Evolutionary conservation across 2,888 invertebrate species (phyloP).

Genomic region (Hyppa rectilinea): DNA sequence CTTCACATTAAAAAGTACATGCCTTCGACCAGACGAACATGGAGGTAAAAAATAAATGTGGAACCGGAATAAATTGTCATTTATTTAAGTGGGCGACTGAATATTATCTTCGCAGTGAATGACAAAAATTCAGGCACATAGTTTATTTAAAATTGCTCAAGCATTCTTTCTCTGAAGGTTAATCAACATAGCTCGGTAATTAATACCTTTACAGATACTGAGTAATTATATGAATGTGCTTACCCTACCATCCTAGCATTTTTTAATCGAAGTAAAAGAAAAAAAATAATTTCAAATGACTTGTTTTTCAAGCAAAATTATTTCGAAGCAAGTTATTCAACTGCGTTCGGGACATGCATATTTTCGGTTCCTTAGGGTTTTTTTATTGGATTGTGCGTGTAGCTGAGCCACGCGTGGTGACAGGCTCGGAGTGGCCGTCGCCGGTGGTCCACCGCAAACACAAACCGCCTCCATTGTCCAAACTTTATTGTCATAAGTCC

Average conservation of each 20-base stretch:
- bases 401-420: conserved; percentile 61
- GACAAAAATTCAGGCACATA: conserved; percentile 42
- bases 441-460: conserved; percentile 87
- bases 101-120: conserved; percentile 43
- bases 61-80: conserved; percentile 53
- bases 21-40: conserved; percentile 43
- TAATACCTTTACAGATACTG: conserved; percentile 45
- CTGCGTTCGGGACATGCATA: neutral
- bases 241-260: conserved; percentile 29
- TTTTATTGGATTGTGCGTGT: conserved; percentile 34
- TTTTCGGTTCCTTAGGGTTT: conserved; percentile 35
- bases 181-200: conserved; percentile 61
- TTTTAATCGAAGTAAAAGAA: conserved; percentile 1
- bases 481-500: conserved; percentile 82
- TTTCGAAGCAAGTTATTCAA: conserved; percentile 11
- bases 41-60: conserved; percentile 36
- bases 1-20: conserved; percentile 48
- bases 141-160: conserved; percentile 39
- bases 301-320: conserved; percentile 20
- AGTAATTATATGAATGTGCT: conserved; percentile 38
- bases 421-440: conserved; percentile 67
- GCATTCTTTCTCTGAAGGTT: conserved; percentile 47
- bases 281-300: conserved; percentile 3
- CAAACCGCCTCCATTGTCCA: conserved; percentile 79
- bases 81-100: conserved; percentile 40